These are phyloP conservation scores for Loxodonta africana DNA, from an alignment of 2,113 vertebrate species.

Conservation along the genomic window DNA sequence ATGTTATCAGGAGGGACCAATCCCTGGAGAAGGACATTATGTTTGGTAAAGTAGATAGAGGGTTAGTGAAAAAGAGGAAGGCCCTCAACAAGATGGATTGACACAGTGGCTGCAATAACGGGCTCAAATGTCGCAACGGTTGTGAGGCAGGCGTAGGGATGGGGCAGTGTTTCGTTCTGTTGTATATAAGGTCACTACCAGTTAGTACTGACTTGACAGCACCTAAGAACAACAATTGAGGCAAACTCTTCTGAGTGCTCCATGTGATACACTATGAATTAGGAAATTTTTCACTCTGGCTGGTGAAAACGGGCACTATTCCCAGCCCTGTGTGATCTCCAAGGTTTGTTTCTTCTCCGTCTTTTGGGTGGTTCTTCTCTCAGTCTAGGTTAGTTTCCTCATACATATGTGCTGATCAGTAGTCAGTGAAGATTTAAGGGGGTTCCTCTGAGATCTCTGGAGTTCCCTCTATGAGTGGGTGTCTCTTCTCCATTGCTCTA, in stretches of 20 bases:
- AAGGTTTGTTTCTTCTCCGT: background rate
- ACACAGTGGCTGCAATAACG: too few species aligned
- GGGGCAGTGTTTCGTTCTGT: too few species aligned
- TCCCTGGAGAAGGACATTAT: too few species aligned
- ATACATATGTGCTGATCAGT: background rate
- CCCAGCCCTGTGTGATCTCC: background rate
- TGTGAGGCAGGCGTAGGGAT: too few species aligned
- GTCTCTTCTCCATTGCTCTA: background rate
- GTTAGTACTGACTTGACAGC: too few species aligned
- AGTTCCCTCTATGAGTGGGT: background rate
- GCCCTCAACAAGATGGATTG: too few species aligned
- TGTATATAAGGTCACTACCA: too few species aligned
- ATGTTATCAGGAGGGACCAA: too few species aligned
- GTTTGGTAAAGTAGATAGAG: too few species aligned
- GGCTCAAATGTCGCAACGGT: too few species aligned
- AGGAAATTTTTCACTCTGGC: background rate
- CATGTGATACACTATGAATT: conserved; percentile 16
- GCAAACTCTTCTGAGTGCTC: conserved; percentile 11
- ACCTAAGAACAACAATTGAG: background rate
- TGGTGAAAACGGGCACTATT: background rate
- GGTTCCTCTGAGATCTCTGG: background rate
- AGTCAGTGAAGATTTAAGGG: background rate
- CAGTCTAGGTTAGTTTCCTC: background rate
- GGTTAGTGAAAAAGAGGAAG: too few species aligned
- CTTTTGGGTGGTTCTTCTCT: background rate